Base-by-base conservation (phyloP, 1,140 invertebrate species). In the Drosophila athabasca region DNA sequence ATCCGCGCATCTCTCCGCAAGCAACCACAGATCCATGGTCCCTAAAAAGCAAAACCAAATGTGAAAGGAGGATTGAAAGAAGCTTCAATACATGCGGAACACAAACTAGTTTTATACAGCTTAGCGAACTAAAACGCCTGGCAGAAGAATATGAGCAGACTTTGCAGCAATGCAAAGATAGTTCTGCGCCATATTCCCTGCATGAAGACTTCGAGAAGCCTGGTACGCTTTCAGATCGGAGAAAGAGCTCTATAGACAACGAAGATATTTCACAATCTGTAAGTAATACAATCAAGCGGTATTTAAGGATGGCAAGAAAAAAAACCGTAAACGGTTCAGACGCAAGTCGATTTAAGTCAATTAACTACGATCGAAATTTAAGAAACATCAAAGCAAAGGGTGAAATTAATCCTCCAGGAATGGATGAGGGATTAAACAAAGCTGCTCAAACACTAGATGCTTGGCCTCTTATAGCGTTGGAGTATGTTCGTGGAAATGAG, bases 341-440 rank as follows among this genome's bases (percentile, higher is more conserved):
- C 53, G 94, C 93, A 3, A 96, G 96, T 81, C 93, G 95, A 15
- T 97, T 97, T 77, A 97, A 97, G 83, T 94, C 96, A 0, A 96
- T 97, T 1, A 97, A 97, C 79, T 97, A 97, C 79, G 97, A 97
- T 79, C 93, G 95, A 39, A 97, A 96, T 79, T 92, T 97, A 35
- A 91, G 96, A 1, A 96, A 97, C 65, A 97, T 97, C 22, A 97
- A 96, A 79, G 94, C 96, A 0, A 96, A 96, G 74, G 94, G 95
- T 1, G 95, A 95, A 90, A 95, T 95, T 1, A 95, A 94, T 2
- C 95, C 95, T 39, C 94, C 95, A 1, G 94, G 95, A 19, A 95
- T 96, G 58, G 94, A 95, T 72, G 95, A 96, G 60, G 95, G 94
- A 0, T 93, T 94, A 15, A 94, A 93, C 71, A 96, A 96, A 69